Base-by-base conservation (phyloP, 53 echinoderm and acorn worm species). In the Actinopyga echinites region DNA sequence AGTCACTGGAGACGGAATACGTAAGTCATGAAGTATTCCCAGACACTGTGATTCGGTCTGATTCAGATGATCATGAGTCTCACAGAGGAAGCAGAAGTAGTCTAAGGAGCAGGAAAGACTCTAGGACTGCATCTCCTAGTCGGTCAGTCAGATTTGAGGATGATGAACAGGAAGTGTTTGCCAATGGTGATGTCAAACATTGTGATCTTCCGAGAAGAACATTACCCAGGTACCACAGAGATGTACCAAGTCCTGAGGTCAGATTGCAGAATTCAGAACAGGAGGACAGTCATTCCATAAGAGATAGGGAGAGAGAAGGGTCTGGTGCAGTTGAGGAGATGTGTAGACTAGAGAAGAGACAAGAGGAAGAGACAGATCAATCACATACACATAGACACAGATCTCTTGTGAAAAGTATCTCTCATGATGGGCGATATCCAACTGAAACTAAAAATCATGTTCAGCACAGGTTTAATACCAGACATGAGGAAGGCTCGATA, bases 91-190 rank as follows among this genome's bases (percentile, higher is more conserved):
- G 84, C 30, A 69, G 79, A 11, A 75, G 84, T 1, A 83, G 79
- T 22, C 28, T 26, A 20, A 55, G 62, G 15, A 45, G 65, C 19
- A 69, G 86, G 1, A 82, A 71, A 31, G 38, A 74, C 12, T 85
- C 87, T 9, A 85, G 92, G 54, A 83, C 92, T 13, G 62, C 89
- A 1, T 93, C 96, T 4, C 94, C 94, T 1, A 79, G 83, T 73
- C 80, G 99, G 5, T 99, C 99, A 0, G 99, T 99, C 22, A 79
- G 88, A 33, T 94, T 95, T 52, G 90, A 94, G 56, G 99, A 99
- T 26, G 89, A 89, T 30, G 62, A 49, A 13, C 49, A 49, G 17
- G 55, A 77, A 32, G 55, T 53, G 54, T 33, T 66, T 30, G 34
- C 10, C 11, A 40, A 77, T 19, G 77, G 55, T 55, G 77, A 77